Base-by-base conservation (phyloP, 2,888 invertebrate species). In the Xiphydria camelus region DNA sequence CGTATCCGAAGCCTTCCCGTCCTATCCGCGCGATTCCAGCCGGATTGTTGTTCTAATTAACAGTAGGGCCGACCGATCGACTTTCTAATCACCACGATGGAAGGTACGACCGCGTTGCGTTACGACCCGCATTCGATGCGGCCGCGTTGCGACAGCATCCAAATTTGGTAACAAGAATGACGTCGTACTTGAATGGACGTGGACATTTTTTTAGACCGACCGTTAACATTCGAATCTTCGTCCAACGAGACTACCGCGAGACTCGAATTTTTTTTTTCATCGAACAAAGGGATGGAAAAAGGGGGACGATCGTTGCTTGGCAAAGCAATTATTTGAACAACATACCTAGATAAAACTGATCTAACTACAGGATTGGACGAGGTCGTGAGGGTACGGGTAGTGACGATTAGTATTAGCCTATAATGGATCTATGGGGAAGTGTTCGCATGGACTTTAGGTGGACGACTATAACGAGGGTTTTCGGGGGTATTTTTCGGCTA, bases 311-410 rank as follows among this genome's bases (percentile, higher is more conserved):
- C 15, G 26, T 45, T 23, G 19, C 45, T 45, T 45, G 45, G 45
- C 45, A 40, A 33, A 29, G 39, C 33, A 45, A 45, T 32, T 45
- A 14, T 9, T 5, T 25, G 21, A 14, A 32, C 23, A 40, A n/a
- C 20, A 41, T 26, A 26, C 32, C 26, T 41, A 45, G n/a, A n/a
- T 33, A 45, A 45, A 40, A 31, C 33, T 45, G 33, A 45, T 40
- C 45, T 45, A 45, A 45, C 45, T 45, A 45, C 45, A 26, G 45
- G 45, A 45, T 34, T 22, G 45, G 45, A 45, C 25, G 6, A 22
- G 45, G 40, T 21, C 34, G 20, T 18, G 32, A 34, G 40, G 43
- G 36, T 44, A 45, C 19, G 45, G 39, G 33, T 21, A 7, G 18
- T 33, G 40, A 34, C 19, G 25, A 19, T 45, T 20, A 34, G 32